Evolutionary conservation across 2,797 vertebrate genomes (phyloP).

Genomic region (Myotis myotis): DNA sequence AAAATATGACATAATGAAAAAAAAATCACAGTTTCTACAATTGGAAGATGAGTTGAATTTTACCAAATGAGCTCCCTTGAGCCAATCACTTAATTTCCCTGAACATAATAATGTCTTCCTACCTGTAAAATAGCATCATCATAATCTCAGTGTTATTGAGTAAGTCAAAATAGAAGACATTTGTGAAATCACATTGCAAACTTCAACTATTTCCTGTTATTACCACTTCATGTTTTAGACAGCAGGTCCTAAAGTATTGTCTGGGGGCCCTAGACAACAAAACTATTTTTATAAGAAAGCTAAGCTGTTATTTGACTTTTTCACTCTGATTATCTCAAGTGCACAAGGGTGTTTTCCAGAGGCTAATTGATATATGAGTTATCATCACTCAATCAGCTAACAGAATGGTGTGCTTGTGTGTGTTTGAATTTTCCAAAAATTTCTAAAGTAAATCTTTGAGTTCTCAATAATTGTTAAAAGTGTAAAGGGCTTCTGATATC

Average conservation of each 20-base stretch:
- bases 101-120: neutral
- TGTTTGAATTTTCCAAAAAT: neutral
- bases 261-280: neutral
- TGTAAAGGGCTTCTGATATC: neutral
- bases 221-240: neutral
- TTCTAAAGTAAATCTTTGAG: neutral
- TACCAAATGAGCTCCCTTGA: neutral
- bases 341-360: neutral
- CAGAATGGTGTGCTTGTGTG: neutral
- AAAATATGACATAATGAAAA: neutral
- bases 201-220: neutral
- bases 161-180: slow-evolving; percentile 20
- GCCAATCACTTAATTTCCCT: neutral
- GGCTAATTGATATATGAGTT: neutral
- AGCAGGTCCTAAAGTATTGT: neutral
- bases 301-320: neutral
- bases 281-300: neutral
- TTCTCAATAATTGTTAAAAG: neutral
- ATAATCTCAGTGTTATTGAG: neutral
- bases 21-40: neutral
- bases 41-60: slow-evolving; percentile 10
- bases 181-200: neutral
- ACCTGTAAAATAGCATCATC: neutral
- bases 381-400: neutral
- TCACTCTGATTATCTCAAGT: neutral